A percentile compares a stretch with the other conserved stretches of the same genome.
phyloP scores from a whole-genome alignment of 2,797 vertebrate genomes.

The Gadopsis marmoratus region DNA sequence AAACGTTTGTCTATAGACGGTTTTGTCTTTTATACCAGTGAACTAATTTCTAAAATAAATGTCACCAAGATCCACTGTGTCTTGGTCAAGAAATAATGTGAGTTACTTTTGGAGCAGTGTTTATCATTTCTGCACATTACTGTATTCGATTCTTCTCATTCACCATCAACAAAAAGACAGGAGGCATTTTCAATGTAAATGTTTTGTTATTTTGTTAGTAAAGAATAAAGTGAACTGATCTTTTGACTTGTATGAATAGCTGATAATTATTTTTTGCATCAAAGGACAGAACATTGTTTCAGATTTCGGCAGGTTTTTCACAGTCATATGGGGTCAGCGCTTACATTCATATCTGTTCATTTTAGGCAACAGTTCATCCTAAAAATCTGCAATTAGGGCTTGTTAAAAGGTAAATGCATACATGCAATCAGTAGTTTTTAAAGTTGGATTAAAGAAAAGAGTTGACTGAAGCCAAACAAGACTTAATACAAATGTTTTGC shows the following conservation, averaged over 20 bases:
- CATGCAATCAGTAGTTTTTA: slow-evolving; percentile 14
- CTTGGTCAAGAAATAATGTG: slow-evolving; percentile 10
- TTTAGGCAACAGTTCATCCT: slow-evolving; percentile 13
- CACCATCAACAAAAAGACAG: slow-evolving; percentile 36
- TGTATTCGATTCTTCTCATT: slow-evolving; percentile 4
- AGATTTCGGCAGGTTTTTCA: slow-evolving; percentile 24
- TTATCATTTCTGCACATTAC: not conserved
- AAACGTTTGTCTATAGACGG: slow-evolving; percentile 44
- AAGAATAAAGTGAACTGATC: slow-evolving; percentile 42
- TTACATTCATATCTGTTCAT: slow-evolving; percentile 29
- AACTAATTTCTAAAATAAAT: slow-evolving; percentile 64
- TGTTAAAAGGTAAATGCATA: slow-evolving; percentile 8
- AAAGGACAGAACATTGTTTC: slow-evolving; percentile 25
- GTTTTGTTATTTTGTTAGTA: slow-evolving; percentile 64
- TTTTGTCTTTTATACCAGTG: slow-evolving; percentile 57
- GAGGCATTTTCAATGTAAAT: slow-evolving; percentile 46
- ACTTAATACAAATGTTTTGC: slow-evolving; percentile 3
- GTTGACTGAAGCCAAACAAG: slow-evolving; percentile 13
- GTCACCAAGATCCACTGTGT: slow-evolving; percentile 22
- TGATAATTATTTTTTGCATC: slow-evolving; percentile 15
- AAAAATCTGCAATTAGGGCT: not conserved
- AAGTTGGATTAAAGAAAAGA: not conserved
- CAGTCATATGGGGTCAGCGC: slow-evolving; percentile 24
- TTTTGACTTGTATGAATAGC: slow-evolving; percentile 24
- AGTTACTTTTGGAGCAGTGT: not conserved